A percentile compares a stretch with the other conserved stretches of the same genome.
Conservation (phyloP, 92 coral and sea anemone genomes). For the Actinernus sp. region DNA sequence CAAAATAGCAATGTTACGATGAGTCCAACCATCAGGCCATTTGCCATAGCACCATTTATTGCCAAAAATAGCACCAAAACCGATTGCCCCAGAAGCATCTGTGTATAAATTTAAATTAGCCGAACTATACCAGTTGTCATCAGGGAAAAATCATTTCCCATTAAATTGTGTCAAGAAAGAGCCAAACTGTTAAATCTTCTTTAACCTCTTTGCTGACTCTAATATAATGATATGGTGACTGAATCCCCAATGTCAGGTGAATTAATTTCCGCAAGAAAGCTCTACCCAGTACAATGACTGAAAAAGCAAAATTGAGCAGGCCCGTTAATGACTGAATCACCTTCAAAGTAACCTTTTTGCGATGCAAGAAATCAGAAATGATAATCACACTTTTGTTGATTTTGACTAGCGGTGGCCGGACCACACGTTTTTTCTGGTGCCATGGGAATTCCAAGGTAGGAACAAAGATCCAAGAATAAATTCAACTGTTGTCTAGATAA, state of each 20-base stretch:
- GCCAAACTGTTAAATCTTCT: constrained; percentile 38
- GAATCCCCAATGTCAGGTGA: constrained; percentile 28
- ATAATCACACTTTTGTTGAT: too few relatives aligned
- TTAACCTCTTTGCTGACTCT: constrained; percentile 30
- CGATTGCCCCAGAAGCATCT: constrained; percentile 26
- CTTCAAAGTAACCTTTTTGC: too few relatives aligned
- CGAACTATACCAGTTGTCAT: constrained; percentile 28
- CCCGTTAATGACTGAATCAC: neutral
- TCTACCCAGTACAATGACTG: neutral
- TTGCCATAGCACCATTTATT: constrained; percentile 30
- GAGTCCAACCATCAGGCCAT: constrained; percentile 29
- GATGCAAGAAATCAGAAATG: too few relatives aligned
- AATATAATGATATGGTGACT: constrained; percentile 13
- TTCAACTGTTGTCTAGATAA: neutral
- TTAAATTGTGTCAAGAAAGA: constrained; percentile 29
- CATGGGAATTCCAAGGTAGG: constrained; percentile 28
- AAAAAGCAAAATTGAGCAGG: constrained; percentile 2
- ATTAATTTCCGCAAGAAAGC: constrained; percentile 22
- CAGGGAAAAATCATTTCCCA: constrained; percentile 36
- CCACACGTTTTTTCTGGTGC: constrained; percentile 29
- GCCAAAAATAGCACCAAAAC: constrained; percentile 51
- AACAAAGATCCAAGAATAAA: constrained; percentile 16
- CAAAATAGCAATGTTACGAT: constrained; percentile 21
- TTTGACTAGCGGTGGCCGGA: neutral
- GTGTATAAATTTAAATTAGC: constrained; percentile 10